These are phyloP conservation scores for Osmoderma eremita DNA, from an alignment of 2,888 invertebrate genomes.

Conservation along the genomic window DNA sequence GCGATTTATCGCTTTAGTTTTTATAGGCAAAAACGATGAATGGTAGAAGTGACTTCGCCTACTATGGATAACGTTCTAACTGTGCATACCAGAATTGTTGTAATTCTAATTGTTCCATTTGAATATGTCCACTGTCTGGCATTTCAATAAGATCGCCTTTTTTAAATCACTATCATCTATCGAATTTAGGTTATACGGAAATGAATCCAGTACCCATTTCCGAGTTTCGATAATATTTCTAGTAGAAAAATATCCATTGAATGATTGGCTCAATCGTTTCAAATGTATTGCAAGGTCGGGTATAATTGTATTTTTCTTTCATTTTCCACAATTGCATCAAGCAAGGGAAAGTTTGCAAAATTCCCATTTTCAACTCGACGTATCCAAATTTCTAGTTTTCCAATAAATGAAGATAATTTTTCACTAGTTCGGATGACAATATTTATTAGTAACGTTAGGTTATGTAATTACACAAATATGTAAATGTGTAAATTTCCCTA, in stretches of 20 bases:
- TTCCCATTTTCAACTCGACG: constrained; percentile 4
- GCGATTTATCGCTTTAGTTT: no score
- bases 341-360: neutral
- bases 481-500: no score
- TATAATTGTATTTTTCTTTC: constrained; percentile 5
- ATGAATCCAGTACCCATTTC: no score
- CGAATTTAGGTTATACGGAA: neutral
- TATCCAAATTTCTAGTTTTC: constrained; percentile 5
- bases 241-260: no score
- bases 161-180: constrained; percentile 2
- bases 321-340: neutral
- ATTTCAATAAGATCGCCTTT: constrained; percentile 5
- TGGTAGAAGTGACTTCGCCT: neutral
- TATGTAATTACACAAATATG: no score
- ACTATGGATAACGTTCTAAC: no score
- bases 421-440: no score
- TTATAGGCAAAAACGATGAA: neutral
- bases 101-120: constrained; percentile 1
- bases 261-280: neutral
- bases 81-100: constrained; percentile 3
- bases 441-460: no score
- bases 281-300: neutral
- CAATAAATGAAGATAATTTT: constrained; percentile 36
- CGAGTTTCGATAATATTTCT: no score
- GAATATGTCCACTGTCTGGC: neutral